These are phyloP conservation scores for Nycticorax nycticorax DNA, from an alignment of 2,113 vertebrate species.

Conservation along the genomic window DNA sequence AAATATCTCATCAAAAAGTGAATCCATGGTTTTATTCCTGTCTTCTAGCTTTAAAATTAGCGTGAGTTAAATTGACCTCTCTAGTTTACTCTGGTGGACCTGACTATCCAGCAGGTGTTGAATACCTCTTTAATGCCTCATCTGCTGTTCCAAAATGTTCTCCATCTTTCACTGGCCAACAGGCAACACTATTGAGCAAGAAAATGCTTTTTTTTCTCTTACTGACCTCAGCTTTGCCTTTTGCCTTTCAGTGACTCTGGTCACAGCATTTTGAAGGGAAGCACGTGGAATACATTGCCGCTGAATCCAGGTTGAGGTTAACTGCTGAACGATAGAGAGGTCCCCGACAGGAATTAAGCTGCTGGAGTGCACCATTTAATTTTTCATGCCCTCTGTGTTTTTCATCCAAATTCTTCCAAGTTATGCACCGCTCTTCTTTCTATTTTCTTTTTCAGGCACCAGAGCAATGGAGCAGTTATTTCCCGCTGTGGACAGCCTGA, in stretches of 20 bases:
- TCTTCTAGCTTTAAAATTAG: background rate
- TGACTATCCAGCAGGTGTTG: background rate
- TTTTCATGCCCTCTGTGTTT: background rate
- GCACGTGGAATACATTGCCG: fast-evolving
- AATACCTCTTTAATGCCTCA: background rate
- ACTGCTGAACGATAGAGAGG: background rate
- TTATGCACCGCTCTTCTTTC: background rate
- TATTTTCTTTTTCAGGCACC: constrained; percentile 78
- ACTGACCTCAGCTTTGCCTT: background rate
- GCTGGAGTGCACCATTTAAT: background rate
- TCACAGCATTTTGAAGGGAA: background rate
- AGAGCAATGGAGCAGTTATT: constrained; percentile 93
- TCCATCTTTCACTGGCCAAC: background rate
- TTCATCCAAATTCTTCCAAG: background rate
- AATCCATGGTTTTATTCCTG: background rate
- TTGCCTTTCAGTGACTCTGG: background rate
- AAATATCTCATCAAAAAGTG: background rate
- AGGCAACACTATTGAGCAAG: background rate
- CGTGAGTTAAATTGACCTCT: background rate
- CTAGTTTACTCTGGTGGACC: background rate
- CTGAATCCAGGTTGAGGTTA: background rate
- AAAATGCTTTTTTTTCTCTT: background rate
- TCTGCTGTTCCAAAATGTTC: background rate
- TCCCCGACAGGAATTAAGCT: background rate
- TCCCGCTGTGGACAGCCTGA: constrained; percentile 96